Base-by-base conservation (phyloP, 2,113 vertebrate genomes). In the Kryptolebias marmoratus region DNA sequence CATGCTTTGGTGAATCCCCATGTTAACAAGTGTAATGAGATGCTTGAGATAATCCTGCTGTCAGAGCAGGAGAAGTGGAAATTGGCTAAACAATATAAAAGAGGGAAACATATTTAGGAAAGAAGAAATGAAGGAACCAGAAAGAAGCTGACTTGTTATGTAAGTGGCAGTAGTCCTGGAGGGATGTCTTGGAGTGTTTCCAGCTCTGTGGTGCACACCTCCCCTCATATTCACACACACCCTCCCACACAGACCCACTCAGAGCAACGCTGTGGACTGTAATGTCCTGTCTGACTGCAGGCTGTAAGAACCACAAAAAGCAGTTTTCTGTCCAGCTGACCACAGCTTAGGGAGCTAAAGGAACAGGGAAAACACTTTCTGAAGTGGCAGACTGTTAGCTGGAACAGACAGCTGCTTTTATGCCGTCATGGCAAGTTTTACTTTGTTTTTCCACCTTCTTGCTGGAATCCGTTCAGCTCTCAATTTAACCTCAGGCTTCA, bases 251-350 rank as follows among this genome's bases (percentile, higher is more conserved):
- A 70, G 68, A 68, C 71, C 71, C 79, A 85, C 82, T 79, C 76
- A 59, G 67, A 75, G 67, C 75, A 79, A 48, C 67, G 70, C 84
- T 79, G 75, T 36, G 70, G 82, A 82, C 64, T 86, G 75, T 77
- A 71, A 81, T 83, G 84, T 88, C 86, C 84, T 57, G 77, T 77
- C 81, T 79, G 79, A 70, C 80, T 87, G 77, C 68, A 75, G 56
- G 50, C 79, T 79, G 59, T 31, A 73, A 60, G 58, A 87, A 75
- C 79, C 77, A 75, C 83, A 83, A 77, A 68, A 68, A 83, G 77
- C 81, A 56, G 52, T 67, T 77, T 74, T 68, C 27, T 73, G 71
- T 44, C 64, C 84, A 84, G 64, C 56, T 87, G 74, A 88, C 80
- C 36, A 3, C 80, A 77, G 64, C 78, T 4, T 44, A 71, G 65